Conservation (phyloP, 1,140 invertebrate genomes). For the Eufriesea mexicana region DNA sequence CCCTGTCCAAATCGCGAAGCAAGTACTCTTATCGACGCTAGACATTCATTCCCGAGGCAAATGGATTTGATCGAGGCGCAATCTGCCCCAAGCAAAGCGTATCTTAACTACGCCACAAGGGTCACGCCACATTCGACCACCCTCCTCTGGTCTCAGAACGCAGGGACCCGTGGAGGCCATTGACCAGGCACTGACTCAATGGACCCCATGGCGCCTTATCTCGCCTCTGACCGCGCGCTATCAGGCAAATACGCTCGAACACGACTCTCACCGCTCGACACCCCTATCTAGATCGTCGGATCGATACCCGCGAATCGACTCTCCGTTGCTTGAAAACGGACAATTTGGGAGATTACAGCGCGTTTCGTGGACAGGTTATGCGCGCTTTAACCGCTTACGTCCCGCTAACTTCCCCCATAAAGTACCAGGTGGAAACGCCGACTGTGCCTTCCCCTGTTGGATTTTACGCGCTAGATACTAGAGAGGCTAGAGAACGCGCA, state of each 20-base stretch:
- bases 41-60: background rate
- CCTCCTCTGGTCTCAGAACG: background rate
- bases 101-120: background rate
- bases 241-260: slow-evolving; percentile 9
- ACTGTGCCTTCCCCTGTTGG: background rate
- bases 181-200: slow-evolving; percentile 49
- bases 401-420: slow-evolving; percentile 45
- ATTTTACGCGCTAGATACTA: slow-evolving; percentile 41
- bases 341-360: slow-evolving; percentile 63
- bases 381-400: slow-evolving; percentile 54
- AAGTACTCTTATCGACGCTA: background rate
- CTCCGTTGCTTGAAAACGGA: slow-evolving; percentile 45
- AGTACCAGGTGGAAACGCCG: slow-evolving; percentile 32
- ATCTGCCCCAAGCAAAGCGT: background rate
- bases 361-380: slow-evolving; percentile 47
- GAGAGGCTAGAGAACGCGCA: background rate
- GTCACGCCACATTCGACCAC: slow-evolving; percentile 21
- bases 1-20: background rate
- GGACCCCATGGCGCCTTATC: slow-evolving; percentile 27
- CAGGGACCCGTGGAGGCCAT: slow-evolving; percentile 29
- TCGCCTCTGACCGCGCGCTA: slow-evolving; percentile 15
- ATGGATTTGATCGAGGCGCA: background rate
- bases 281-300: background rate
- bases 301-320: slow-evolving; percentile 42
- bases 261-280: background rate